phyloP scores from a whole-genome alignment of 2,113 vertebrate genomes.

The Hemicordylus capensis region DNA sequence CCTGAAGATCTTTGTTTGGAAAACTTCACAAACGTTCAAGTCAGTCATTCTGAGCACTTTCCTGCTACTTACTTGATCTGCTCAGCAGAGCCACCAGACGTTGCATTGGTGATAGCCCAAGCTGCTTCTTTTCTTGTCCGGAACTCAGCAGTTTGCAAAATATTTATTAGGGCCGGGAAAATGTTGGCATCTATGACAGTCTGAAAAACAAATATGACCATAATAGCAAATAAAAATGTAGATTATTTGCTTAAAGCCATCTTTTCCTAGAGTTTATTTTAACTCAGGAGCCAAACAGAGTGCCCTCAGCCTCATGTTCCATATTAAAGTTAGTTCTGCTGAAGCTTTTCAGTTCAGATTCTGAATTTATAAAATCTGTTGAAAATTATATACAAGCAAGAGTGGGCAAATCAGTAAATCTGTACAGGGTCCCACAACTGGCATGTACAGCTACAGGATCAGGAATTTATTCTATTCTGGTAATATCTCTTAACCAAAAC shows the following conservation, averaged over 20 bases:
- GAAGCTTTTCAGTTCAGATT: background rate
- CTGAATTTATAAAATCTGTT: background rate
- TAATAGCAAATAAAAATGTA: background rate
- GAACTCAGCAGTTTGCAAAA: constrained; percentile 96
- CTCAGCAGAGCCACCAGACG: constrained; percentile 93
- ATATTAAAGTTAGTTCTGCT: background rate
- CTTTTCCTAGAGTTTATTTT: background rate
- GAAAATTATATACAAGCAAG: background rate
- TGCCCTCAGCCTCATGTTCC: background rate
- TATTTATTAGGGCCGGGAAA: constrained; percentile 93
- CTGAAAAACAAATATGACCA: constrained; percentile 71
- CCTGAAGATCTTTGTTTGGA: background rate
- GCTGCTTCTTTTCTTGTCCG: constrained; percentile 97
- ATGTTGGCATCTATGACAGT: constrained; percentile 95
- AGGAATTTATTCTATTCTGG: constrained; percentile 10
- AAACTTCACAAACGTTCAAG: constrained; percentile 6
- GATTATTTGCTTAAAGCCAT: background rate
- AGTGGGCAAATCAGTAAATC: background rate
- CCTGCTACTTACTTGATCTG: constrained; percentile 86
- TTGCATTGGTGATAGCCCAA: constrained; percentile 98
- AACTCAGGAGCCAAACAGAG: background rate
- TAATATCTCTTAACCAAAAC: constrained; percentile 3
- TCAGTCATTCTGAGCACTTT: background rate
- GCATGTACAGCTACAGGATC: background rate
- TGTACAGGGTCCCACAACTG: background rate